Evolutionary conservation across 1,140 invertebrate genomes (phyloP).

Genomic region (Mya arenaria): DNA sequence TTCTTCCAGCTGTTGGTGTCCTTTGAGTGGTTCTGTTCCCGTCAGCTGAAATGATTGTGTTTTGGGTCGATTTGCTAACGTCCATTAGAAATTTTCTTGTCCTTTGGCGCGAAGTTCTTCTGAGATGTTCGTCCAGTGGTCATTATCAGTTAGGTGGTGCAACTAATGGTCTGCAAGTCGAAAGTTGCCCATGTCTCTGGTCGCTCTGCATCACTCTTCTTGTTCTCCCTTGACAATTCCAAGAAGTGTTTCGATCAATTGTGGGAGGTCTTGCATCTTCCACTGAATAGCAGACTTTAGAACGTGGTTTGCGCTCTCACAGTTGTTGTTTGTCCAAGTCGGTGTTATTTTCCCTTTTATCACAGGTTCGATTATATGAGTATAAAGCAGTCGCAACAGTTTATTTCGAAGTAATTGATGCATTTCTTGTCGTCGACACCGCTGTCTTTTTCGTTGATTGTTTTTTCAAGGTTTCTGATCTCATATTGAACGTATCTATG

Average conservation of each 20-base stretch:
- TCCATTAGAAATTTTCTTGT: background rate
- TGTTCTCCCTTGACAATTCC: no score
- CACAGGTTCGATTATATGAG: background rate
- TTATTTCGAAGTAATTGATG: no score
- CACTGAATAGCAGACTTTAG: background rate
- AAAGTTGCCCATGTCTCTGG: no score
- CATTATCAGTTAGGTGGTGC: background rate
- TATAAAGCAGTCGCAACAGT: background rate
- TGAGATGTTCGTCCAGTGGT: background rate
- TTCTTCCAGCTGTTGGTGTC: constrained; percentile 8
- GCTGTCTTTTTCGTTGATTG: no score
- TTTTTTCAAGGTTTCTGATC: no score
- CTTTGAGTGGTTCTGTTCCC: background rate
- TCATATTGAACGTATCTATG: no score
- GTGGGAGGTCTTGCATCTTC: constrained; percentile 12
- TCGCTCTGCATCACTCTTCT: no score
- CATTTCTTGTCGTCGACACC: no score
- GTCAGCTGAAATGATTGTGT: background rate
- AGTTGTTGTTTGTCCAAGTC: constrained; percentile 28
- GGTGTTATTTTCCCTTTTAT: background rate
- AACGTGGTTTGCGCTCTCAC: constrained; percentile 9
- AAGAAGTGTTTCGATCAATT: no score
- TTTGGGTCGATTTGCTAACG: background rate
- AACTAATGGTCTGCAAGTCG: no score
- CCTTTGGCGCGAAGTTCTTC: background rate